Evolutionary conservation across 2,113 vertebrate genomes (phyloP).

Genomic region (Hystrix brachyura): DNA sequence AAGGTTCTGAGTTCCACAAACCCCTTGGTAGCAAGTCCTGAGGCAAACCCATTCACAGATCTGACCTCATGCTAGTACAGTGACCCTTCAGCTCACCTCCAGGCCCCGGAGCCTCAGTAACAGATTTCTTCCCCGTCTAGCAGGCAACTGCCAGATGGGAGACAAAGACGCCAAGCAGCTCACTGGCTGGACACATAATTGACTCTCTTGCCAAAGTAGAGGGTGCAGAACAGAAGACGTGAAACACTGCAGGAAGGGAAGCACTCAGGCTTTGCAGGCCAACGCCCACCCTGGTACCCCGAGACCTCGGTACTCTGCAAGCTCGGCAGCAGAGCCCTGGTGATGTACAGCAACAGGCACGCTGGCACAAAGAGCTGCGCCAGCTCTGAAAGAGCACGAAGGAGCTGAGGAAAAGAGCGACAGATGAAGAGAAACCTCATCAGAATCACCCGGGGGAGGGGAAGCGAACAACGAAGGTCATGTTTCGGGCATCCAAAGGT

Average conservation of each 20-base stretch:
- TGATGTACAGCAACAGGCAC: neutral
- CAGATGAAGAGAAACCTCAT: neutral
- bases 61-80: neutral
- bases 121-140: neutral
- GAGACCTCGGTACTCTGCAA: neutral
- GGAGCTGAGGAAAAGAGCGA: neutral
- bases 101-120: neutral
- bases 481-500: neutral
- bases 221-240: neutral
- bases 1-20: neutral
- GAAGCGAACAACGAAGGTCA: neutral
- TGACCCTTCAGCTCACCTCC: neutral
- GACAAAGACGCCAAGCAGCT: neutral
- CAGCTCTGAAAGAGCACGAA: neutral
- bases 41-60: neutral
- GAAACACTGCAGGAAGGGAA: neutral
- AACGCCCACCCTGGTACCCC: neutral
- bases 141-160: neutral
- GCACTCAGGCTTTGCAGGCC: too few species aligned
- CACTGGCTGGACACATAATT: neutral
- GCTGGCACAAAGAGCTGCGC: rapidly evolving
- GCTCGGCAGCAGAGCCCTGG: rapidly evolving
- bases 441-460: rapidly evolving
- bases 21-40: neutral
- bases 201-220: neutral